Evolutionary conservation across 2,888 invertebrate genomes (phyloP).

Genomic region (Synergus umbraculus): DNA sequence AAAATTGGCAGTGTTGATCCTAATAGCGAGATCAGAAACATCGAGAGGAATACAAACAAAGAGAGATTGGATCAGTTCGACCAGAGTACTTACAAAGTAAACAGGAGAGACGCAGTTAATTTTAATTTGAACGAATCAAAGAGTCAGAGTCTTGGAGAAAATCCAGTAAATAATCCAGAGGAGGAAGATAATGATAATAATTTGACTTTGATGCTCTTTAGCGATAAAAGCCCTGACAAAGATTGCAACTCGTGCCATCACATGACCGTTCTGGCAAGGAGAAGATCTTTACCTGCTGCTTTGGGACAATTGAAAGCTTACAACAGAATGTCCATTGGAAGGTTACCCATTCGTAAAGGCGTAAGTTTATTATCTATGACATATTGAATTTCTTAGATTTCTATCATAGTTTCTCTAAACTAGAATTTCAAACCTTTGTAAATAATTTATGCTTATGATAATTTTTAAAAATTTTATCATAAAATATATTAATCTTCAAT

Average conservation of each 20-base stretch:
- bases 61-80: conserved; percentile 46
- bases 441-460: too few species aligned
- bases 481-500: too few species aligned
- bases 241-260: conserved; percentile 60
- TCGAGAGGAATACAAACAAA: conserved; percentile 55
- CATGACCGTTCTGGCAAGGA: conserved; percentile 58
- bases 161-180: not conserved
- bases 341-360: conserved; percentile 62
- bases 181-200: conserved; percentile 38
- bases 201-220: conserved; percentile 56
- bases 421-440: too few species aligned
- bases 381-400: not conserved
- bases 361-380: conserved; percentile 53
- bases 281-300: conserved; percentile 67
- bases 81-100: conserved; percentile 11
- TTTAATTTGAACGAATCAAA: not conserved
- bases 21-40: conserved; percentile 57
- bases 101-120: conserved; percentile 1
- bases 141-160: conserved; percentile 4
- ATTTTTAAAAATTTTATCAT: too few species aligned
- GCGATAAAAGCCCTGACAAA: conserved; percentile 50
- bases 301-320: conserved; percentile 58
- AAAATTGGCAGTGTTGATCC: conserved; percentile 47
- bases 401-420: too few species aligned
- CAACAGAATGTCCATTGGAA: conserved; percentile 59